Conservation (phyloP, 30 jellyfish, hydroid and myxozoan genomes). For the Chrysaora quinquecirrha region DNA sequence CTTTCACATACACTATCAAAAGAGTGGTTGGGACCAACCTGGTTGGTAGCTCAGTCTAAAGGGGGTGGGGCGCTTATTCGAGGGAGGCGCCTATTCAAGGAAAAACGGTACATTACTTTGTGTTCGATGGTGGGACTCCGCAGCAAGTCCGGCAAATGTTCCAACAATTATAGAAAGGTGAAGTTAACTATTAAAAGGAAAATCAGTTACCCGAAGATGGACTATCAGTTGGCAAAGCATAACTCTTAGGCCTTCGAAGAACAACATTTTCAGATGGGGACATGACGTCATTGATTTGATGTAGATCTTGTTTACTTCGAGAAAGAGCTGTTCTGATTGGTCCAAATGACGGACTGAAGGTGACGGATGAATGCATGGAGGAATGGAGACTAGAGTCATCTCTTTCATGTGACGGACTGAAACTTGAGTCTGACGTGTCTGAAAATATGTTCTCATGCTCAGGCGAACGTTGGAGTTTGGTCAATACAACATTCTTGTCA, state of each 20-base stretch:
- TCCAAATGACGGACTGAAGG: slow-evolving; percentile 56
- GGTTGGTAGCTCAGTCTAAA: too few species aligned
- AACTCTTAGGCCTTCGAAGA: slow-evolving; percentile 31
- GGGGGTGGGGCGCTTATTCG: too few species aligned
- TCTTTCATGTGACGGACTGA: slow-evolving; percentile 54
- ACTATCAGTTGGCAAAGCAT: slow-evolving; percentile 28
- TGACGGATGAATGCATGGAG: slow-evolving; percentile 22
- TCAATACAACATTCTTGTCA: slow-evolving; percentile 44
- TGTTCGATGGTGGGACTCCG: too few species aligned
- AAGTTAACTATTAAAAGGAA: too few species aligned
- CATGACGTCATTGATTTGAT: slow-evolving; percentile 40
- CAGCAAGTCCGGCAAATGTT: too few species aligned
- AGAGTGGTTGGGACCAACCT: too few species aligned
- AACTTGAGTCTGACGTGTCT: slow-evolving; percentile 76
- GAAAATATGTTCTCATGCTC: slow-evolving; percentile 55
- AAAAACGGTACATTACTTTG: too few species aligned
- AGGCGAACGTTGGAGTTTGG: slow-evolving; percentile 61
- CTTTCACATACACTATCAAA: too few species aligned
- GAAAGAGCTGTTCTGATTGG: slow-evolving; percentile 91
- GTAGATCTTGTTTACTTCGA: slow-evolving; percentile 80
- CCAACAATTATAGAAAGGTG: too few species aligned
- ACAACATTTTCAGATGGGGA: slow-evolving; percentile 29
- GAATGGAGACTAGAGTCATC: slow-evolving; percentile 63
- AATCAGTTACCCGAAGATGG: slow-evolving; percentile 75
- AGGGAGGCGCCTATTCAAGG: too few species aligned